Evolutionary conservation across 2,113 vertebrate genomes (phyloP), one percentile per base, ranked within the genome.

Genomic region (Petrocephalus zakoni): DNA sequence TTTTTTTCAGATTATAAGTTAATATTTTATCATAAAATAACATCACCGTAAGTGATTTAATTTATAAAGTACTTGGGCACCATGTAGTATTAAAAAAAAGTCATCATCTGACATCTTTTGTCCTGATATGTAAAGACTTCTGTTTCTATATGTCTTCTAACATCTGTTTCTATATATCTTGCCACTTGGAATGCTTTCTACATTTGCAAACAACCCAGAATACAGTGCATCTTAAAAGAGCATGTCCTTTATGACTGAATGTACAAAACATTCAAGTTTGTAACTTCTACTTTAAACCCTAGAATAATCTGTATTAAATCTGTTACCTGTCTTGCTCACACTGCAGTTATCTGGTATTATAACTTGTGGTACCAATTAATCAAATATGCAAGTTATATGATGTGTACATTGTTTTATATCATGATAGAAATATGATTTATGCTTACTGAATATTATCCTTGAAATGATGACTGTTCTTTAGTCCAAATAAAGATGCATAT

Each of bases 401-500:
- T 17, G 89, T 88, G 87, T 88, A 78, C 82, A 83, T 92, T 93
- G 15, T 93, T 93, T 93, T 93, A 10, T 93, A 91, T 85, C 64
- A 86, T 90, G 68, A 90, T 89, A 87, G 68, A 83, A 87, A 52
- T 34, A 37, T 87, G 53, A 88, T 92, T 91, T 47, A 91, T 52
- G 90, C 88, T 83, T 93, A 91, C 53, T 92, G 91, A 95, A 93
- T 94, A 92, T 93, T 92, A 90, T 53, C 91, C 90, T 91, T 53
- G 85, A 86, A 81, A 86, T 82, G 51, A 88, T 82, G 13, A 68
- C 37, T 81, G 81, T 85, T 89, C 55, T 90, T 92, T 81, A 91
- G 82, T 90, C 34, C 91, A 90, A 95, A 94, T 94, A 94, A 94
- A 94, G 37, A 83, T 83, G 88, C 29, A 86, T 25, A 86, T 25